phyloP scores from a whole-genome alignment of 2,888 invertebrate genomes.

The Lordiphosa andalusiaca region DNA sequence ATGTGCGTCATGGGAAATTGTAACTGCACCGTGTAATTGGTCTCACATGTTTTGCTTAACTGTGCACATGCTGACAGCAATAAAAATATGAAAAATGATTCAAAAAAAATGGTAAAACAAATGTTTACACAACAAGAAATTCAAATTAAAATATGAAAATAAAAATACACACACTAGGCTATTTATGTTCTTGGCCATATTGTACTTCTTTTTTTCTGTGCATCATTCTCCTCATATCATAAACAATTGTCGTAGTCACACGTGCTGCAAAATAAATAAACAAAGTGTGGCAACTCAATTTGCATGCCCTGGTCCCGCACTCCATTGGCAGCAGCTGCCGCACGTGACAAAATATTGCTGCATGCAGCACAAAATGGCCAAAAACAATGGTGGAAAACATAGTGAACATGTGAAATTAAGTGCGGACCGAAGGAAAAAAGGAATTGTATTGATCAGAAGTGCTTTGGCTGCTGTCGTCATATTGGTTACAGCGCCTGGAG shows the following conservation, averaged over 20 bases:
- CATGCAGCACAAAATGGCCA: constrained; percentile 22
- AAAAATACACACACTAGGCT: neutral
- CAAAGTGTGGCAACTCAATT: constrained; percentile 58
- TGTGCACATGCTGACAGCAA: too few species aligned
- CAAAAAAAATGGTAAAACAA: too few species aligned
- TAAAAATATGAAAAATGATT: neutral
- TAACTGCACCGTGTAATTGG: constrained; percentile 9
- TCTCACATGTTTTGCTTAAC: constrained; percentile 7
- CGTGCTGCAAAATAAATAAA: constrained; percentile 61
- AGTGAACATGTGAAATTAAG: constrained; percentile 32
- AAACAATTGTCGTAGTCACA: constrained; percentile 47
- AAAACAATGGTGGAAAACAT: constrained; percentile 23
- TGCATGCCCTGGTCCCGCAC: constrained; percentile 34
- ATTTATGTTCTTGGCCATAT: constrained; percentile 2
- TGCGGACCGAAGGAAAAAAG: constrained; percentile 22
- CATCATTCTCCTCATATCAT: constrained; percentile 26
- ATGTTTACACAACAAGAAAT: too few species aligned
- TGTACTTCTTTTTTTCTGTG: neutral
- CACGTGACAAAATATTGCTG: constrained; percentile 60
- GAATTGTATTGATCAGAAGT: constrained; percentile 49
- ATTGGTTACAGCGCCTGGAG: constrained; percentile 6
- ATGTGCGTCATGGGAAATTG: too few species aligned
- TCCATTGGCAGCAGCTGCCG: constrained; percentile 17
- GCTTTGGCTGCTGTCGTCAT: constrained; percentile 3
- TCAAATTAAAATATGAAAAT: constrained; percentile 1